Percentiles rank a stretch among this genome's conserved stretches.
Evolutionary conservation across 2,113 vertebrate species (phyloP).

Genomic region (Clarias magur): DNA sequence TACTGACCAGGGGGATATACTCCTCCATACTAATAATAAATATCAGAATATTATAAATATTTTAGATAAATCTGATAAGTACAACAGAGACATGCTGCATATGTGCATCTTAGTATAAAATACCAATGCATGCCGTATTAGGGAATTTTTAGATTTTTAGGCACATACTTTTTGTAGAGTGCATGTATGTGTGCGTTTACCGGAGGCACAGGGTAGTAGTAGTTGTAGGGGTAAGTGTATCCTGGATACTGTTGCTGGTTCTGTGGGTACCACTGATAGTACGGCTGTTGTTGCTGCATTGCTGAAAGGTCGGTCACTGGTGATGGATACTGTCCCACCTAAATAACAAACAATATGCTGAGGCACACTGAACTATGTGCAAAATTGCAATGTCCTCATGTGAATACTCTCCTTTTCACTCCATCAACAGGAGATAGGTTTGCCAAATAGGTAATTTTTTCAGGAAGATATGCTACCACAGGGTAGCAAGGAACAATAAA

Average conservation of each 20-base stretch:
- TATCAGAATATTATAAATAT: neutral
- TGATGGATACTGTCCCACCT: conserved; percentile 74
- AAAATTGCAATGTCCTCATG: too few relatives aligned
- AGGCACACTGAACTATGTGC: too few relatives aligned
- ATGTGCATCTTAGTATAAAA: too few relatives aligned
- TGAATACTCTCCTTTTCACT: too few relatives aligned
- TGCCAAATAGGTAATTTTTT: too few relatives aligned
- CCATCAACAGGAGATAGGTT: too few relatives aligned
- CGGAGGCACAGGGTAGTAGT: conserved; percentile 50
- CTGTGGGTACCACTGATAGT: conserved; percentile 86
- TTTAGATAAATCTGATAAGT: neutral
- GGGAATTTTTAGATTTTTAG: neutral
- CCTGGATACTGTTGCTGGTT: conserved; percentile 84
- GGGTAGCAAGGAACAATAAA: too few relatives aligned
- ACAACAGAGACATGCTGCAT: neutral
- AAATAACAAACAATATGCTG: conserved; percentile 22
- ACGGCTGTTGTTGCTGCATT: conserved; percentile 81
- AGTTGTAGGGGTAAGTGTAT: conserved; percentile 79
- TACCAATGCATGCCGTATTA: neutral
- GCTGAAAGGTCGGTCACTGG: conserved; percentile 72
- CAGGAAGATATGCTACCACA: too few relatives aligned
- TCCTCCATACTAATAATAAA: conserved; percentile 70
- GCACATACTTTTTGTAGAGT: neutral
- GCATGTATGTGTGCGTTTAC: conserved; percentile 20
- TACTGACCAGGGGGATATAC: conserved; percentile 82